A percentile compares a stretch with the other conserved stretches of the same genome.
Evolutionary conservation across 2,888 invertebrate species (phyloP).

Genomic region (Drosophila barbarae): DNA sequence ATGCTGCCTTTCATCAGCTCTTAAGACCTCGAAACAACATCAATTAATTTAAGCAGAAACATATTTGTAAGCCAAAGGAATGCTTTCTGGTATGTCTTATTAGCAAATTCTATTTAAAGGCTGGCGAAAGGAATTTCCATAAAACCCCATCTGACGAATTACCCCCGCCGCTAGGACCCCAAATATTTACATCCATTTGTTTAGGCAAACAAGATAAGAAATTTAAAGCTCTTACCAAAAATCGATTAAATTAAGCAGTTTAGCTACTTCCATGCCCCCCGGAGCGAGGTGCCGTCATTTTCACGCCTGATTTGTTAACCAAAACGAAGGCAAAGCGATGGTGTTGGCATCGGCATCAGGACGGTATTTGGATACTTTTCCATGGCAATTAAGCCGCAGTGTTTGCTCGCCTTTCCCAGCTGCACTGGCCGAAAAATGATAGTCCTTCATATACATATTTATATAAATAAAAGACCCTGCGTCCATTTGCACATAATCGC

Average conservation of each 20-base stretch:
- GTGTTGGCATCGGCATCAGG: constrained; percentile 20
- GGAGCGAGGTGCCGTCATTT: constrained; percentile 43
- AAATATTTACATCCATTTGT: constrained; percentile 1
- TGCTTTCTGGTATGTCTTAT: constrained; percentile 2
- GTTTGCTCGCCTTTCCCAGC: constrained; percentile 26
- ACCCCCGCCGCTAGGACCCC: not conserved
- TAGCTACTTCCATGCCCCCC: constrained; percentile 23
- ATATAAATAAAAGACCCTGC: not conserved
- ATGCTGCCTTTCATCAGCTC: not conserved
- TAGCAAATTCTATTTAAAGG: not conserved
- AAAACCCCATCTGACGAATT: constrained; percentile 22
- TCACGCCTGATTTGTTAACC: constrained; percentile 50
- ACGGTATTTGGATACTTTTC: constrained; percentile 43
- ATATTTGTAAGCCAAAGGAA: constrained; percentile 2
- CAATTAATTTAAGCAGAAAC: constrained; percentile 1
- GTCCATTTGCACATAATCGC: constrained; percentile 18
- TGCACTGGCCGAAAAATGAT: constrained; percentile 17
- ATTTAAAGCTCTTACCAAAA: constrained; percentile 42
- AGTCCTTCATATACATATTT: not conserved
- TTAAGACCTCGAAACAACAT: not conserved
- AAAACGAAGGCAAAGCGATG: constrained; percentile 33
- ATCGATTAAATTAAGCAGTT: constrained; percentile 51
- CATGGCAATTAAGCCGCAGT: constrained; percentile 42
- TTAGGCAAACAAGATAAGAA: constrained; percentile 48
- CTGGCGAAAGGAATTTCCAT: not conserved